These are phyloP conservation scores for Cryptoprocta ferox DNA, from an alignment of 2,797 vertebrate species.

Conservation along the genomic window DNA sequence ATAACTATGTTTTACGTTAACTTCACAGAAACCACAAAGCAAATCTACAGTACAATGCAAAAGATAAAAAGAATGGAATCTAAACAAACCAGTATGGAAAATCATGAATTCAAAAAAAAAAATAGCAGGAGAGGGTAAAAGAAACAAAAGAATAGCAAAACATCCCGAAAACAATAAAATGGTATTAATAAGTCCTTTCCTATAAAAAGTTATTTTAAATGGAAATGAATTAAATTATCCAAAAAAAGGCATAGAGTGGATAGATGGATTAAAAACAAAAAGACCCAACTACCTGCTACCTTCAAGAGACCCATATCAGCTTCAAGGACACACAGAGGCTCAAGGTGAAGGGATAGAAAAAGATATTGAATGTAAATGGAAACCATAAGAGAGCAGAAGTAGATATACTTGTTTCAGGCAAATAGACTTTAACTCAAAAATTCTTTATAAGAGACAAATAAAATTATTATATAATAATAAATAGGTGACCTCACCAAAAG, in stretches of 20 bases:
- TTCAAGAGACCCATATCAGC: not conserved
- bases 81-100: not conserved
- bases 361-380: not conserved
- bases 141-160: not conserved
- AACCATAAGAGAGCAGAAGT: not conserved
- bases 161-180: not conserved
- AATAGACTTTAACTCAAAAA: not conserved
- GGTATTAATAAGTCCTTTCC: not conserved
- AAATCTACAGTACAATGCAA: not conserved
- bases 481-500: too few relatives aligned
- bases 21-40: not conserved
- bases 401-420: not conserved
- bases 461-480: not conserved
- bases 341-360: not conserved
- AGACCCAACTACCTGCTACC: not conserved
- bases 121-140: not conserved
- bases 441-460: not conserved
- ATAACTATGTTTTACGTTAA: not conserved
- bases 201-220: not conserved
- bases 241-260: not conserved
- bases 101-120: not conserved
- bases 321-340: not conserved
- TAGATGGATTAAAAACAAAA: not conserved
- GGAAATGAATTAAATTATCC: not conserved
- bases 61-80: not conserved